phyloP scores from a whole-genome alignment of 92 coral and sea anemone genomes.

The Phenganax marumi region DNA sequence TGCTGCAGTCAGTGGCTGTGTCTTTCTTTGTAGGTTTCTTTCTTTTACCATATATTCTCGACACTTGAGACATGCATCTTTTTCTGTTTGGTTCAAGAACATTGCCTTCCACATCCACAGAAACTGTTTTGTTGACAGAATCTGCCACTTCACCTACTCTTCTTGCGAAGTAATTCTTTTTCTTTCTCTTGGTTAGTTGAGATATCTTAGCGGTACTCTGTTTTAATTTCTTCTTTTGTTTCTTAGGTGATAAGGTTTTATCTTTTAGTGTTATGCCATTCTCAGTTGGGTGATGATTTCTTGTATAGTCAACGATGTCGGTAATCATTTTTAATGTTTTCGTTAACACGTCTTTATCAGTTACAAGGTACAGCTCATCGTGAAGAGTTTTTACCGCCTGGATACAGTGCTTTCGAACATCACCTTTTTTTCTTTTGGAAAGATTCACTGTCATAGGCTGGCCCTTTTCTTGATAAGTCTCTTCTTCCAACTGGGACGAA shows the following conservation, averaged over 20 bases:
- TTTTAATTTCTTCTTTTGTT: neutral
- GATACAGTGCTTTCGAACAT: neutral
- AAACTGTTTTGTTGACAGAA: neutral
- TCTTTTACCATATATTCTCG: neutral
- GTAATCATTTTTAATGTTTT: neutral
- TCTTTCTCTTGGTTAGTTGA: slow-evolving; percentile 11
- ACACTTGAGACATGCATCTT: neutral
- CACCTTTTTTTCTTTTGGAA: neutral
- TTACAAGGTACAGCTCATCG: slow-evolving; percentile 9
- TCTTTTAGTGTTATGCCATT: slow-evolving; percentile 17
- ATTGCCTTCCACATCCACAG: neutral
- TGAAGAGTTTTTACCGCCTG: too few relatives aligned
- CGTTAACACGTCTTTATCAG: slow-evolving; percentile 1
- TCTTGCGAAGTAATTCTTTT: too few relatives aligned
- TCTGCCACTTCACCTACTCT: neutral
- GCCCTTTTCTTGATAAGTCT: neutral
- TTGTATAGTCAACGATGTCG: neutral
- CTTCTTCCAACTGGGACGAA: too few relatives aligned
- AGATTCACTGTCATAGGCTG: too few relatives aligned
- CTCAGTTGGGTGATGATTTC: slow-evolving; percentile 10
- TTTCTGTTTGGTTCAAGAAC: neutral
- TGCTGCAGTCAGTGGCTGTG: neutral
- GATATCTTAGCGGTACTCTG: neutral
- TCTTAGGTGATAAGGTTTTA: slow-evolving; percentile 7
- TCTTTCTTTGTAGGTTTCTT: neutral